phyloP scores from a whole-genome alignment of 2,113 vertebrate genomes.

The Hystrix brachyura region DNA sequence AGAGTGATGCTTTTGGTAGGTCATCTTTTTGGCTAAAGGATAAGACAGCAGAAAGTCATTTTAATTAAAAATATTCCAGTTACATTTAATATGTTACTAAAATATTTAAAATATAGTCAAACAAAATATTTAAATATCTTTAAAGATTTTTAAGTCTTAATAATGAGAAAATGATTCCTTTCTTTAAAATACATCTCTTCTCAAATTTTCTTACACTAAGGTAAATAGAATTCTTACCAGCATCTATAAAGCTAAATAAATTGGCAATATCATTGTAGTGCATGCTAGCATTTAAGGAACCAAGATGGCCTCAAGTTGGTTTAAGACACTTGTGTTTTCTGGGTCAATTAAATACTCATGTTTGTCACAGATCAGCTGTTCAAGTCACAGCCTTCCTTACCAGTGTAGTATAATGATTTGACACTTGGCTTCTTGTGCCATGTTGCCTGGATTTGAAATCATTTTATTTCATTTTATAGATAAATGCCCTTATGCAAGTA shows the following conservation, averaged over 20 bases:
- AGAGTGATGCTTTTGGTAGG: background rate
- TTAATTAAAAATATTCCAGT: background rate
- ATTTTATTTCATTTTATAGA: background rate
- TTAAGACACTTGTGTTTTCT: background rate
- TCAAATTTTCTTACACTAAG: background rate
- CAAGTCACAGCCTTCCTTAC: background rate
- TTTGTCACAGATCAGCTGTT: background rate
- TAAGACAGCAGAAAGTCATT: background rate
- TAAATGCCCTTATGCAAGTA: background rate
- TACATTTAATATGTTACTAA: background rate
- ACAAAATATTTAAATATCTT: background rate
- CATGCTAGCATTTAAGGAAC: background rate
- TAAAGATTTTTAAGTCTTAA: conserved; percentile 8
- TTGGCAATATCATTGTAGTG: background rate
- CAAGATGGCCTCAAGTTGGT: background rate
- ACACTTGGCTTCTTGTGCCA: background rate
- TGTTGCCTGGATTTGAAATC: conserved; percentile 12
- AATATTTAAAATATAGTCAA: background rate
- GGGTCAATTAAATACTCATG: background rate
- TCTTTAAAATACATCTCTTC: background rate
- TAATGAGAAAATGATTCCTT: background rate
- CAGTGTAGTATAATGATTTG: background rate
- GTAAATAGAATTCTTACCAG: background rate
- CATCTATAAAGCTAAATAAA: conserved; percentile 4
- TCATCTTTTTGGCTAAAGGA: background rate